These are phyloP conservation scores for Thunnus maccoyii DNA, from an alignment of 2,113 vertebrate species.

Conservation along the genomic window DNA sequence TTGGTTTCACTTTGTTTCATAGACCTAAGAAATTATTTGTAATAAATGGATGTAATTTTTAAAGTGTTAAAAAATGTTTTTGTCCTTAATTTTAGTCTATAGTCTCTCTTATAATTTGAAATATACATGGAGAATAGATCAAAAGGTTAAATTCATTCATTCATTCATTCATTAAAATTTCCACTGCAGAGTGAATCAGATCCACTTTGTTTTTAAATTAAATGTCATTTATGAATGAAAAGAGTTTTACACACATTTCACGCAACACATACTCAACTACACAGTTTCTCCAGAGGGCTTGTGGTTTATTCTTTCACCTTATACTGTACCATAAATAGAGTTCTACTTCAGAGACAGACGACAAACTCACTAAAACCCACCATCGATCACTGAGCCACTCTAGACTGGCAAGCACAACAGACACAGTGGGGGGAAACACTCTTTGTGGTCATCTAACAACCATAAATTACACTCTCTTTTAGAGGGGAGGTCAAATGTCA, in stretches of 20 bases:
- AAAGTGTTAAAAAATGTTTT: too few relatives aligned
- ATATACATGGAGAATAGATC: too few relatives aligned
- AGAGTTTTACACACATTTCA: not conserved
- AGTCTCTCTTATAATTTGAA: too few relatives aligned
- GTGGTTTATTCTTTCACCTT: not conserved
- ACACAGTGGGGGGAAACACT: conserved; percentile 20
- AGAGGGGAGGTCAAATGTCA: conserved; percentile 57
- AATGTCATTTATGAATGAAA: not conserved
- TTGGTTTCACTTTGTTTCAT: too few relatives aligned
- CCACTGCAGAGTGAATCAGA: not conserved
- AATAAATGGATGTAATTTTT: too few relatives aligned
- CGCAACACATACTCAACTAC: not conserved
- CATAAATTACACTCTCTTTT: conserved; percentile 54
- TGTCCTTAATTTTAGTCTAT: too few relatives aligned
- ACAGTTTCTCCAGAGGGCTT: not conserved
- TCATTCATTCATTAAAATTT: too few relatives aligned
- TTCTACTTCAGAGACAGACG: conserved; percentile 33
- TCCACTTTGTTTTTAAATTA: not conserved
- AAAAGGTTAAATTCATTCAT: too few relatives aligned
- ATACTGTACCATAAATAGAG: conserved; percentile 17
- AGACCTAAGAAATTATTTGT: too few relatives aligned
- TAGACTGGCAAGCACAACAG: conserved; percentile 21
- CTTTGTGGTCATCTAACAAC: conserved; percentile 48
- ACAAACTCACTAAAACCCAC: conserved; percentile 55
- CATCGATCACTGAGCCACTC: conserved; percentile 51